A percentile compares a stretch with the other conserved stretches of the same genome.
phyloP scores from a whole-genome alignment of 2,888 invertebrate genomes.

The Tiphia femorata region DNA sequence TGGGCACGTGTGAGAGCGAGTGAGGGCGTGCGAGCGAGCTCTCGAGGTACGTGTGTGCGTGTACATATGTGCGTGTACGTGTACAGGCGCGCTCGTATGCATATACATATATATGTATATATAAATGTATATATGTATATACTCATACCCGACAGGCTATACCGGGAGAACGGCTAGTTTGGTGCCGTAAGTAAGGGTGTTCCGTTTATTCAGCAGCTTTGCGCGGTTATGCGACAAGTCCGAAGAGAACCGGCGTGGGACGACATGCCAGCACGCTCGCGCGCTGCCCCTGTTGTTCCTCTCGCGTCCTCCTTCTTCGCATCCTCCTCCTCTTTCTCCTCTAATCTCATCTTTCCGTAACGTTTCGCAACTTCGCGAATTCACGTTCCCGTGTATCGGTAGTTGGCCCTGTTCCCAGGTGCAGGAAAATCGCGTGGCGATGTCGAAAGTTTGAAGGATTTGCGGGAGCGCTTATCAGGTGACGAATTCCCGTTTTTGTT shows the following conservation, averaged over 20 bases:
- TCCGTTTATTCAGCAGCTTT: slow-evolving; percentile 54
- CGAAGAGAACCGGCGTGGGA: slow-evolving; percentile 26
- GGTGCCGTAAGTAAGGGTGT: slow-evolving; percentile 44
- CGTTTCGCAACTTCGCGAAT: slow-evolving; percentile 22
- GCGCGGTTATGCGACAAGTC: slow-evolving; percentile 45
- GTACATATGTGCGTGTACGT: neutral
- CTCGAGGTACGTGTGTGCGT: neutral
- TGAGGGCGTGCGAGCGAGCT: neutral
- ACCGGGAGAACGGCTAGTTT: slow-evolving; percentile 37
- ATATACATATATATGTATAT: too few relatives aligned
- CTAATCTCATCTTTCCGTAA: slow-evolving; percentile 31
- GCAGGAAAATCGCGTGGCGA: too few relatives aligned
- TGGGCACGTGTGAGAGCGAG: neutral
- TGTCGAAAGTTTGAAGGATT: too few relatives aligned
- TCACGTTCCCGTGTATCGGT: slow-evolving; percentile 5
- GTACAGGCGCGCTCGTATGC: slow-evolving; percentile 22
- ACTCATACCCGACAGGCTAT: too few relatives aligned
- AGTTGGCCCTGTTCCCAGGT: neutral
- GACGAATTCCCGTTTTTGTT: too few relatives aligned
- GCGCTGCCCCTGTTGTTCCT: too few relatives aligned
- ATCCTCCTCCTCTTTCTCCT: too few relatives aligned
- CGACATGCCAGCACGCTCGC: too few relatives aligned
- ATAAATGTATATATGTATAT: too few relatives aligned
- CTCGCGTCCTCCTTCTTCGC: slow-evolving; percentile 22
- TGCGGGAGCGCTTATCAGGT: too few relatives aligned